Percentiles rank a stretch among this genome's conserved stretches.
Conservation (phyloP, 2,113 vertebrate species). For the Orcinus orca region DNA sequence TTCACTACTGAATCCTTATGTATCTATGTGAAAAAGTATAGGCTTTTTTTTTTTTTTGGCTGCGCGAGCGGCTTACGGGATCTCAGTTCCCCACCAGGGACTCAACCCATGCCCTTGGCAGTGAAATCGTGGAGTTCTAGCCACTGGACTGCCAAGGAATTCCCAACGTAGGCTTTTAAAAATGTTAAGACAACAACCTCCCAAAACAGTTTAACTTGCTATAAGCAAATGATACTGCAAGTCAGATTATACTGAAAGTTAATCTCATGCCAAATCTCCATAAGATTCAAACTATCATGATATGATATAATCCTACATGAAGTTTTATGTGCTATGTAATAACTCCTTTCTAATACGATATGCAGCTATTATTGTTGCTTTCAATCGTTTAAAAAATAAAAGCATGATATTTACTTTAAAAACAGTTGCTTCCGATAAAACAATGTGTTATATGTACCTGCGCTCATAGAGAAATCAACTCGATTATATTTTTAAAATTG, state of each 20-base stretch:
- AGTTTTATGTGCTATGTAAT: not conserved
- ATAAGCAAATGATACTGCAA: constrained; percentile 28
- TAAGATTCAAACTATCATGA: not conserved
- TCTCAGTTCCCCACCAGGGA: too few species aligned
- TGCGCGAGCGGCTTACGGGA: too few species aligned
- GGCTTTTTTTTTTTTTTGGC: not conserved
- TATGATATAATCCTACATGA: not conserved
- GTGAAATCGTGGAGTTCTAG: too few species aligned
- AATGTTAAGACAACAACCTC: not conserved
- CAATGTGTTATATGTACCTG: not conserved
- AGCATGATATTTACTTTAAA: not conserved
- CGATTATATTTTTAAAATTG: not conserved
- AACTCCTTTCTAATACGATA: not conserved
- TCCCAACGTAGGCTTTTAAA: not conserved
- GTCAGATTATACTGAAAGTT: constrained; percentile 6
- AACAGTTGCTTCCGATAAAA: not conserved
- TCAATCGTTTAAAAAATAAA: constrained; percentile 39
- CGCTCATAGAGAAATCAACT: constrained; percentile 10
- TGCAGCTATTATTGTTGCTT: not conserved
- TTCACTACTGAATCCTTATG: not conserved
- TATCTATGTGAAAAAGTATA: not conserved
- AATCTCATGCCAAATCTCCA: constrained; percentile 23
- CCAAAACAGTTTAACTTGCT: constrained; percentile 28
- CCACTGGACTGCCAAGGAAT: too few species aligned
- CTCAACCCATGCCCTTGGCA: too few species aligned